Conservation (phyloP, 2,113 vertebrate species). For the Percopsis transmontana region DNA sequence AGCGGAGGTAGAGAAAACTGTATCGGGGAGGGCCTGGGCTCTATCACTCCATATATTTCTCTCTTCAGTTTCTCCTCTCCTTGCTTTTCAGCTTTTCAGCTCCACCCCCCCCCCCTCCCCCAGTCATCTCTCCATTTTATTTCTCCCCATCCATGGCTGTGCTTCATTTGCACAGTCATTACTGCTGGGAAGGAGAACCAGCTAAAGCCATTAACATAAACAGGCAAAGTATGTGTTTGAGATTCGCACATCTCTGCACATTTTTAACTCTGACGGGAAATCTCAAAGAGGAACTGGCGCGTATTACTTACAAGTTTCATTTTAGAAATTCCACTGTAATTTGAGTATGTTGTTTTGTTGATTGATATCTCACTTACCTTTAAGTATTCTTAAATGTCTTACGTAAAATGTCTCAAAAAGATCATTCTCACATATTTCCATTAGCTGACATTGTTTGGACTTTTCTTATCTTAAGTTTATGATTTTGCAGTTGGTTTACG, state of each 20-base stretch:
- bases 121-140: conserved; percentile 37
- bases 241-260: conserved; percentile 7
- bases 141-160: conserved; percentile 28
- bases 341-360: no score
- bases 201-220: conserved; percentile 32
- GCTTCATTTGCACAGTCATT: conserved; percentile 63
- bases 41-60: conserved; percentile 39
- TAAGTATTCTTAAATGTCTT: no score
- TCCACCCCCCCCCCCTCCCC: conserved; percentile 17
- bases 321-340: no score
- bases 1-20: conserved; percentile 59
- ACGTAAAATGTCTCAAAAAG: no score
- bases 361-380: no score
- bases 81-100: background rate
- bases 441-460: no score
- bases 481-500: no score
- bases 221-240: conserved; percentile 22
- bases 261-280: conserved; percentile 12
- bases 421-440: no score
- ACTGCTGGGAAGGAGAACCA: conserved; percentile 21
- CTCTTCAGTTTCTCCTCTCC: conserved; percentile 20
- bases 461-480: no score
- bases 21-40: conserved; percentile 22
- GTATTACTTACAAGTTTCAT: background rate
- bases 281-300: background rate